Evolutionary conservation across 2,113 vertebrate genomes (phyloP), one percentile per base, ranked within the genome.

Genomic region (Salvelinus namaycush): DNA sequence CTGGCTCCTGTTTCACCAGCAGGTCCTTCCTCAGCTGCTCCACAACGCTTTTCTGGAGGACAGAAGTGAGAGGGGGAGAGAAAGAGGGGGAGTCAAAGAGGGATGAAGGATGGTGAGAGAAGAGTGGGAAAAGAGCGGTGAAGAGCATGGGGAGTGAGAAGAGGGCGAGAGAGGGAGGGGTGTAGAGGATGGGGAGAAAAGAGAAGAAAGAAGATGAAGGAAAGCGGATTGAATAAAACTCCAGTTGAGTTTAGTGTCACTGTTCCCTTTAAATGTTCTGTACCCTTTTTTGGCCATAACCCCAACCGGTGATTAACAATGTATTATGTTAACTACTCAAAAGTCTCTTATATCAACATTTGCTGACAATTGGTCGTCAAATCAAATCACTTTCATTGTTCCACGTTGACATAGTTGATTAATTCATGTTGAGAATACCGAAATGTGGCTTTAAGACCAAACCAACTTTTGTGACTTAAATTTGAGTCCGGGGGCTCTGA

Each of bases 21-120:
- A 94, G 82, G 81, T 94, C 93, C 77, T 94, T 94, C 77, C 93
- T 91, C 87, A 94, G 81, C 90, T 94, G 93, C 86, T 94, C 93
- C 84, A 94, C 93, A 79, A 94, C 93, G 81, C 93, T 94, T 90
- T 94, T 94, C 93, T 94, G 71, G 59, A 62, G n/a, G 59, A 8
- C 16, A 34, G 67, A 8, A 27, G 12, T 31, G 27, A 44, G 39
- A 44, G 39, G 39, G 39, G 39, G 9, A 27, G 18, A 8, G 9
- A 44, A 44, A 44, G 9, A 44, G 66, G 27, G 27, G 11, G 34
- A 34, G 34, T 34, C 34, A 7, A 34, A 44, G 9, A 44, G 66
- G 65, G 27, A 3, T 22, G 26, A 13, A 7, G 26, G 66, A 39
- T 44, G 39, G 39, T 44, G 39, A 9, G 66, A 68, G 29, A 20